Evolutionary conservation across 1,140 invertebrate genomes (phyloP).

Genomic region (Dendrolimus kikuchii): DNA sequence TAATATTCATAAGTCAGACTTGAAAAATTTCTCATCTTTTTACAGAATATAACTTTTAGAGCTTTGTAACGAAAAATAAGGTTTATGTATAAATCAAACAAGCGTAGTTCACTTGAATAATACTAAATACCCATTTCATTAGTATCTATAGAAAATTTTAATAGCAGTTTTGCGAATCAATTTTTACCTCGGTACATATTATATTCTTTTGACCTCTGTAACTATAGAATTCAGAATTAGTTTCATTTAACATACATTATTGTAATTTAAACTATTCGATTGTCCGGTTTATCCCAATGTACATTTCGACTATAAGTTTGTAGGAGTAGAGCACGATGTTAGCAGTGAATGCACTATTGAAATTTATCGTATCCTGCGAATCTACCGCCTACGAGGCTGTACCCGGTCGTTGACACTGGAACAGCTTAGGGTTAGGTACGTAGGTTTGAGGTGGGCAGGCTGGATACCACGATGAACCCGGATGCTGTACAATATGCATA

Average conservation of each 20-base stretch:
- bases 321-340: constrained; percentile 23
- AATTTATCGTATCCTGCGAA: constrained; percentile 66
- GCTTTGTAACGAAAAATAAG: too few relatives aligned
- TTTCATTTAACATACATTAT: background rate
- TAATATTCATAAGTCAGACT: too few relatives aligned
- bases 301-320: constrained; percentile 15
- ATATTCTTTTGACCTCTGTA: background rate
- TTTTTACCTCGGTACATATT: too few relatives aligned
- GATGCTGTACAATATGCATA: constrained; percentile 18
- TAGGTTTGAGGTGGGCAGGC: constrained; percentile 22
- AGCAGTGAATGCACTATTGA: constrained; percentile 61
- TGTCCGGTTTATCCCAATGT: background rate
- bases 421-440: constrained; percentile 54
- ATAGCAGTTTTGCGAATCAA: too few relatives aligned
- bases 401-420: constrained; percentile 53
- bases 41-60: too few relatives aligned
- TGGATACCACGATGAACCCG: constrained; percentile 48
- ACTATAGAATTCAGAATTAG: background rate
- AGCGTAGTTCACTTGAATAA: too few relatives aligned
- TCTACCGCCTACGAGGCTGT: constrained; percentile 45
- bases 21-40: too few relatives aligned
- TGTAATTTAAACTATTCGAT: background rate
- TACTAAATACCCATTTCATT: too few relatives aligned
- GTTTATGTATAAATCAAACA: too few relatives aligned
- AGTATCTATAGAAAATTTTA: too few relatives aligned